Evolutionary conservation across 2,888 invertebrate genomes (phyloP), one percentile per base, ranked within the genome.

Genomic region (Ptychoptera contaminata): DNA sequence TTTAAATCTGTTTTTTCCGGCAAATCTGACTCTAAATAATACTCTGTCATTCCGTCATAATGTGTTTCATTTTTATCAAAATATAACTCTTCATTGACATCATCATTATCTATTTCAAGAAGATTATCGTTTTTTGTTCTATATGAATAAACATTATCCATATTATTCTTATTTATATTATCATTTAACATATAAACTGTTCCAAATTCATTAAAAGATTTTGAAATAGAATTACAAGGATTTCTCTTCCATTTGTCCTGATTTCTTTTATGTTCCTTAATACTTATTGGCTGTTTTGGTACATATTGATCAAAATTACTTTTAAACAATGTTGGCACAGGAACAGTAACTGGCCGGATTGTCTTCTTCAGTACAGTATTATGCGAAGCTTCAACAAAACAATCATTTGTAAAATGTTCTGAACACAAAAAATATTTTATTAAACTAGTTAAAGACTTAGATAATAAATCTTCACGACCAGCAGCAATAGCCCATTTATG

Each of bases 341-440:
- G 50, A 12, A 47, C 46, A 8, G 15, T 40, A 1, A 48, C 35
- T 1, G 50, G 50, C 31, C 44, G 29, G 3, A 11, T 12, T 11
- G 43, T 47, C 35, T 49, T 50, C 29, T 48, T 49, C 4, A 50
- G 43, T n/a, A 36, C 44, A 8, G 45, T 46, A 39, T 49, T 49
- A 8, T 16, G 16, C 10, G 42, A 38, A 6, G 49, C 46, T 45
- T 51, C 49, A 2, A 32, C 10, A 30, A 51, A 51, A 36, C 50
- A 49, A 10, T 51, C 47, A 16, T 47, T 41, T 7, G 46, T 48
- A 34, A 51, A 51, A 39, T 51, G 50, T 16, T 49, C 49, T 2
- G 49, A 48, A 38, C 50, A 51, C 8, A 51, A 40, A 37, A 41
- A 48, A 23, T 51, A 51, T 23, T 51, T 51, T 1, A 39, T 48